phyloP scores from a whole-genome alignment of 2,888 invertebrate genomes.

The Machimus rusticus region DNA sequence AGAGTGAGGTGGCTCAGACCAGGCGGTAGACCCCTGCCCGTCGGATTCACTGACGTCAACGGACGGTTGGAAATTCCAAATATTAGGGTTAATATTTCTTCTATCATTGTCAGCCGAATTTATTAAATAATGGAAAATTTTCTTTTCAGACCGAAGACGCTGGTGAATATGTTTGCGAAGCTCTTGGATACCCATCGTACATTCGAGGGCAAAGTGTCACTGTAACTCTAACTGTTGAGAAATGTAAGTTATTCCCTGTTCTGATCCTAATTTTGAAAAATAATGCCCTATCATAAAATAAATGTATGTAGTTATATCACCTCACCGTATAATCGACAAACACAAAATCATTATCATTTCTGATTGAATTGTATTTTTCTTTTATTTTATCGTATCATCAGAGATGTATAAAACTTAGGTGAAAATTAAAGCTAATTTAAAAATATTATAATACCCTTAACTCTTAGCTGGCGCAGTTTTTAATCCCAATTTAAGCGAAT shows the following conservation, averaged over 20 bases:
- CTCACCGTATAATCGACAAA: not conserved
- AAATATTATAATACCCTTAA: too few relatives aligned
- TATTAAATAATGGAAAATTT: not conserved
- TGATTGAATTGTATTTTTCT: too few relatives aligned
- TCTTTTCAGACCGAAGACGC: conserved; percentile 70
- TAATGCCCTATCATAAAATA: not conserved
- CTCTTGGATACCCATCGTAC: conserved; percentile 70
- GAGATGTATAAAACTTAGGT: too few relatives aligned
- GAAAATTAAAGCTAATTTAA: too few relatives aligned
- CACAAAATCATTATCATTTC: too few relatives aligned
- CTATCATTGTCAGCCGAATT: not conserved
- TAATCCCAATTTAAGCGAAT: too few relatives aligned
- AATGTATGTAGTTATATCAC: not conserved
- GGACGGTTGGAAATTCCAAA: conserved; percentile 88
- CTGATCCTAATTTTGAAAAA: not conserved
- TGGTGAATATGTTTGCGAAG: conserved; percentile 86
- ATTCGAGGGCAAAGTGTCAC: conserved; percentile 72
- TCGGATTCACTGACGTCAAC: conserved; percentile 74
- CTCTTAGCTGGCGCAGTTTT: too few relatives aligned
- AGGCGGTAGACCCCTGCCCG: conserved; percentile 75
- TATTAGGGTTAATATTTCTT: conserved; percentile 68
- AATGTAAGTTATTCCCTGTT: conserved; percentile 71
- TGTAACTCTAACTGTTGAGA: conserved; percentile 77
- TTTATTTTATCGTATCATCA: too few relatives aligned
- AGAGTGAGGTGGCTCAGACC: conserved; percentile 79